Evolutionary conservation across 2,113 vertebrate species (phyloP), one percentile per base, ranked within the genome.

Genomic region (Bagarius yarrelli): DNA sequence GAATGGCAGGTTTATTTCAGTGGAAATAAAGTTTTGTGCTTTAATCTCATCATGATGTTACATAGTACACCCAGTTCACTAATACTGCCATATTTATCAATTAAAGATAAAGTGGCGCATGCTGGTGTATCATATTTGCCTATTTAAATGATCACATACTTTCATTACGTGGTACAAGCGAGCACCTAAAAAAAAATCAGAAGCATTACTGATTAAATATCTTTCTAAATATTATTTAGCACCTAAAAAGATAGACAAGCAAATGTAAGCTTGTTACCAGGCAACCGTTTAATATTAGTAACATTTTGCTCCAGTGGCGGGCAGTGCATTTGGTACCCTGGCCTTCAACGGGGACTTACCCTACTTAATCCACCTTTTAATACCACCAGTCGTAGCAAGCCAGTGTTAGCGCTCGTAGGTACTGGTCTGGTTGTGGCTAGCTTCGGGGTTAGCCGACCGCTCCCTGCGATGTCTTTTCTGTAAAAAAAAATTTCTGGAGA

Each of bases 281-380:
- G 30, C 52, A 84, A 77, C 76, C 76, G 61, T 82, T 85, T 34
- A 70, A 66, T 60, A 82, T 82, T 84, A 69, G 57, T 40, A 40
- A 40, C 36, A 3, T 4, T 6, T 4, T 40, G 36, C 3, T 40
- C 36, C 6, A 40, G 36, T 40, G 6, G 36, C 3, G 6, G 36
- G 36, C 6, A 4, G 3, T 3, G 36, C 36, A 40, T 40, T 40
- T 40, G 36, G 36, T 4, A 40, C 36, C 36, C 3, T 3, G 36
- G 36, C 36, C 36, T 40, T 40, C 6, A 40, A 40, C 36, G 36
- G 36, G 36, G 36, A 40, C 36, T 40, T 40, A 40, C 36, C 36
- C 6, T 3, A 40, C 36, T 40, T 6, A 40, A 6, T 40, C 3
- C 36, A 40, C 36, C 36, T 40, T 40, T 3, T 40, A 40, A 40